Evolutionary conservation across 2,113 vertebrate species (phyloP).

Genomic region (Nanorana parkeri): DNA sequence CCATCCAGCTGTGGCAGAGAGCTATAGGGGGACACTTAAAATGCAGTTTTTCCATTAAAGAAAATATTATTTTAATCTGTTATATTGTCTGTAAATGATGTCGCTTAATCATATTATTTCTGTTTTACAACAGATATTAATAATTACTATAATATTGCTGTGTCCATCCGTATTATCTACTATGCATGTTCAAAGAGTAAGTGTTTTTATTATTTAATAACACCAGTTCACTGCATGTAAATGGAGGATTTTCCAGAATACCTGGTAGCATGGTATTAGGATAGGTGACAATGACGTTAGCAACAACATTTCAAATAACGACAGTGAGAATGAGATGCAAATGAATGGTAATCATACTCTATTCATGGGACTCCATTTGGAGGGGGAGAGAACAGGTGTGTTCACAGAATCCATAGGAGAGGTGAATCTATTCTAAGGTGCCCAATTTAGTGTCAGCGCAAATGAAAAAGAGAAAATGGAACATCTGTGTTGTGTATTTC

Average conservation of each 20-base stretch:
- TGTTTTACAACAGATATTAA: too few species aligned
- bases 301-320: slow-evolving; percentile 42
- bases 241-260: background rate
- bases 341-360: slow-evolving; percentile 33
- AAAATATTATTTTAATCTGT: background rate
- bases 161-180: too few species aligned
- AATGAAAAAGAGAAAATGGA: background rate
- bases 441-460: background rate
- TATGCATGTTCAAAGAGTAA: too few species aligned
- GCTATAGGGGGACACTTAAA: background rate
- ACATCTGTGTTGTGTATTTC: background rate
- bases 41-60: slow-evolving; percentile 1
- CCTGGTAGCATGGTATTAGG: too few species aligned
- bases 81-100: too few species aligned
- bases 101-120: too few species aligned
- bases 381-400: slow-evolving; percentile 29
- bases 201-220: too few species aligned
- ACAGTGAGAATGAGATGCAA: slow-evolving; percentile 30
- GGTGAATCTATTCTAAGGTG: slow-evolving; percentile 13
- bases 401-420: background rate
- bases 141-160: too few species aligned
- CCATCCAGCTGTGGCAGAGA: background rate
- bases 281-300: background rate
- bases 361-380: slow-evolving; percentile 16
- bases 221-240: too few species aligned